Conservation (phyloP, 2,113 vertebrate species). For the Chiloscyllium plagiosum region DNA sequence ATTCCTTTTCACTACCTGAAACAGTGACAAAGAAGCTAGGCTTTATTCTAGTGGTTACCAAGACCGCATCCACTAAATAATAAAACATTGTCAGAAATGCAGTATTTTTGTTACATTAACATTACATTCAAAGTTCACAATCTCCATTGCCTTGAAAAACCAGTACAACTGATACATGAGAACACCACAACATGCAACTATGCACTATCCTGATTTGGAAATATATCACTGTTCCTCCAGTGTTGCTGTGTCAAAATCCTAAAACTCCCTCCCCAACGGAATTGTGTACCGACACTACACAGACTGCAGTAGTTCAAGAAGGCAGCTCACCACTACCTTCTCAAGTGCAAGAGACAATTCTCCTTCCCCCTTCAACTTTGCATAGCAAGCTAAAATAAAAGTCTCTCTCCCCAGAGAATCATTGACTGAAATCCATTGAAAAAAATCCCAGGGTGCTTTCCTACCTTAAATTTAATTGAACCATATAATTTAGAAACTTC, state of each 20-base stretch:
- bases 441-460: constrained; percentile 3
- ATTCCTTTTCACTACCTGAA: neutral
- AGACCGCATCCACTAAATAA: neutral
- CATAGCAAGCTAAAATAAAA: neutral
- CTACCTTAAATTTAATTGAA: neutral
- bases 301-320: too few relatives aligned
- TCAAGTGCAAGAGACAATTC: neutral
- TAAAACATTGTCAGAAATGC: neutral
- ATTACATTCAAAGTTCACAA: neutral
- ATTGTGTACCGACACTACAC: too few relatives aligned
- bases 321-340: too few relatives aligned
- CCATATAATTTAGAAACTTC: neutral
- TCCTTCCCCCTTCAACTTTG: neutral
- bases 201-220: too few relatives aligned
- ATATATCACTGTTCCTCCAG: too few relatives aligned
- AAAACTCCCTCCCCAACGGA: too few relatives aligned
- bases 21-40: neutral
- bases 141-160: too few relatives aligned
- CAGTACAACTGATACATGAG: too few relatives aligned
- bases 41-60: neutral
- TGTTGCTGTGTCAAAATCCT: too few relatives aligned
- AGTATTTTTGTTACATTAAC: neutral
- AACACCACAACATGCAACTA: too few relatives aligned
- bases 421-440: neutral
- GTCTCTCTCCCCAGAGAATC: neutral